These are phyloP conservation scores for Rotaria socialis DNA, from an alignment of 2,888 invertebrate species.

Conservation along the genomic window DNA sequence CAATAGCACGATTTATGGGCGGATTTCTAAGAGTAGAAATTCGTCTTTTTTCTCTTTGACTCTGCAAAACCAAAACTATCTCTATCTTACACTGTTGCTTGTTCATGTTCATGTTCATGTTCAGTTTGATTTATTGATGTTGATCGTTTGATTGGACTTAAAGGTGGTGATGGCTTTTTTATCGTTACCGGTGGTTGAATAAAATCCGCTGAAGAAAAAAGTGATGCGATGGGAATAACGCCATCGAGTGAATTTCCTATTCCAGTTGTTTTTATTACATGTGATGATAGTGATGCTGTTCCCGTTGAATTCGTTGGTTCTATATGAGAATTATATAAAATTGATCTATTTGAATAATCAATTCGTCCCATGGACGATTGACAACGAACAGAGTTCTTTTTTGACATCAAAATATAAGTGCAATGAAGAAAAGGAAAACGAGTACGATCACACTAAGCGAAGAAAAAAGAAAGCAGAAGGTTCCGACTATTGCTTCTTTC, in stretches of 20 bases:
- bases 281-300: not conserved
- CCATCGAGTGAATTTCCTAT: not conserved
- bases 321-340: not conserved
- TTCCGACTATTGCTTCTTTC: not conserved
- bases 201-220: not conserved
- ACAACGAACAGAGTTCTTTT: not conserved
- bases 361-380: not conserved
- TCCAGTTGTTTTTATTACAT: not conserved
- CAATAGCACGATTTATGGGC: not conserved
- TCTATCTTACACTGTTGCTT: not conserved
- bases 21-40: not conserved
- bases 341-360: not conserved
- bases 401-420: not conserved
- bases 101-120: not conserved
- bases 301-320: not conserved
- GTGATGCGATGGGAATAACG: constrained; percentile 21
- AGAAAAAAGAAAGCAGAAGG: not conserved
- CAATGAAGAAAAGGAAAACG: not conserved
- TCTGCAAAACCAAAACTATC: not conserved
- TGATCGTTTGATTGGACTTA: not conserved
- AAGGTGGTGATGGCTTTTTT: not conserved
- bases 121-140: not conserved
- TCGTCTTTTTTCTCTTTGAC: too few species aligned
- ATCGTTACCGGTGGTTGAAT: not conserved
- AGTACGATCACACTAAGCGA: not conserved